Percentiles rank a stretch among this genome's conserved stretches.
phyloP scores from a whole-genome alignment of 2,888 invertebrate species.

The Erpobdella octoculata region DNA sequence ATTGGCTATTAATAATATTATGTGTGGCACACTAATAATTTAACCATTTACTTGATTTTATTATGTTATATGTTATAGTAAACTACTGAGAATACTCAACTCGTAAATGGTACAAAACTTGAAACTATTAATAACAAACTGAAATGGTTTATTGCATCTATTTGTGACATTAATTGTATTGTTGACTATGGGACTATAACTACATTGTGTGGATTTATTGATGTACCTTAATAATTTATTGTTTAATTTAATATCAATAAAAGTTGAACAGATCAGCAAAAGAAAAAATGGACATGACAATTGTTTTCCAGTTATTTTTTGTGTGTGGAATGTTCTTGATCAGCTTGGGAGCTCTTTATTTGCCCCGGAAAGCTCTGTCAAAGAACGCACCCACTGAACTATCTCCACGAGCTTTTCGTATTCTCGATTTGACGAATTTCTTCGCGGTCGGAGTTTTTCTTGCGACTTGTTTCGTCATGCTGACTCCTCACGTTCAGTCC shows the following conservation, averaged over 20 bases:
- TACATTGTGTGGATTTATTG: too few relatives aligned
- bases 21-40: too few relatives aligned
- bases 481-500: slow-evolving; percentile 45
- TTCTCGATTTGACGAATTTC: slow-evolving; percentile 41
- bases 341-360: slow-evolving; percentile 50
- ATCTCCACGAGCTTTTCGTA: slow-evolving; percentile 59
- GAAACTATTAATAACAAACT: too few relatives aligned
- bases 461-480: slow-evolving; percentile 48
- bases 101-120: too few relatives aligned
- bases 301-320: slow-evolving; percentile 80
- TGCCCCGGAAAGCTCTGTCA: slow-evolving; percentile 55
- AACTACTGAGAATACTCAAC: too few relatives aligned
- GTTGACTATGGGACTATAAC: too few relatives aligned
- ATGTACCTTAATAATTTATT: too few relatives aligned
- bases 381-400: slow-evolving; percentile 69
- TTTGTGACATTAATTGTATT: too few relatives aligned
- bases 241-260: not conserved
- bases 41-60: too few relatives aligned
- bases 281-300: slow-evolving; percentile 67
- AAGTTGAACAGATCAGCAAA: slow-evolving; percentile 34
- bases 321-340: slow-evolving; percentile 61
- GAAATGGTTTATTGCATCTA: too few relatives aligned
- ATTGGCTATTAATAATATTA: too few relatives aligned
- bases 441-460: slow-evolving; percentile 49
- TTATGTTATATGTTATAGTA: too few relatives aligned